Evolutionary conservation across 2,113 vertebrate genomes (phyloP).

Genomic region (Aleadryas rufinucha): DNA sequence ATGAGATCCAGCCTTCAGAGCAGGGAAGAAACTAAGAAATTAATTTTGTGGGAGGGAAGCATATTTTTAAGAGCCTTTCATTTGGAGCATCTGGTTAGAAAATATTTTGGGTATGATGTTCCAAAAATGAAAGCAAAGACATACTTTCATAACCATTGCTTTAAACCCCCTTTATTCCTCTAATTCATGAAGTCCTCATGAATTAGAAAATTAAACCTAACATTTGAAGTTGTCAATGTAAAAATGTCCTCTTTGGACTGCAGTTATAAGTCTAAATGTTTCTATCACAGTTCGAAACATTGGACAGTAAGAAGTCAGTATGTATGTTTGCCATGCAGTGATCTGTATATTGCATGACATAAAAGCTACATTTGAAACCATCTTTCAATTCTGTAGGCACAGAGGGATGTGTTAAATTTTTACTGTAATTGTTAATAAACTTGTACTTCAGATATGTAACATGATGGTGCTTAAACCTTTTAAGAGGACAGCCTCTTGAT

Average conservation of each 20-base stretch:
- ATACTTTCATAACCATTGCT: background rate
- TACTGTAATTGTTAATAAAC: background rate
- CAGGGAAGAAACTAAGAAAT: background rate
- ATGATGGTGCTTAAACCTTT: background rate
- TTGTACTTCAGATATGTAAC: background rate
- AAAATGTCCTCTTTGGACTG: background rate
- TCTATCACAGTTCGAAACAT: background rate
- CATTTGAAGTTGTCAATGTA: background rate
- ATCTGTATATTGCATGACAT: background rate
- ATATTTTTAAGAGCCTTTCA: background rate
- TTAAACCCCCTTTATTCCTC: background rate
- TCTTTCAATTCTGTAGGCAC: background rate
- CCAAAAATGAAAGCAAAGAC: background rate
- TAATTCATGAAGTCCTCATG: background rate
- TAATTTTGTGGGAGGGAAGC: background rate
- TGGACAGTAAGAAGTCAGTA: background rate
- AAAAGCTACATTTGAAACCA: background rate
- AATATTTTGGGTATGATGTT: background rate
- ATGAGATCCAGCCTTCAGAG: background rate
- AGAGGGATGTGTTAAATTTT: background rate
- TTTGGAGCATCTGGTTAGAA: background rate
- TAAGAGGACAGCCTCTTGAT: background rate
- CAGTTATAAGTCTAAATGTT: background rate
- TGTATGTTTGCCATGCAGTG: background rate
- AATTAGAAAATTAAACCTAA: background rate